Conservation (phyloP, 2,888 invertebrate species). For the Pimpla rufipes region DNA sequence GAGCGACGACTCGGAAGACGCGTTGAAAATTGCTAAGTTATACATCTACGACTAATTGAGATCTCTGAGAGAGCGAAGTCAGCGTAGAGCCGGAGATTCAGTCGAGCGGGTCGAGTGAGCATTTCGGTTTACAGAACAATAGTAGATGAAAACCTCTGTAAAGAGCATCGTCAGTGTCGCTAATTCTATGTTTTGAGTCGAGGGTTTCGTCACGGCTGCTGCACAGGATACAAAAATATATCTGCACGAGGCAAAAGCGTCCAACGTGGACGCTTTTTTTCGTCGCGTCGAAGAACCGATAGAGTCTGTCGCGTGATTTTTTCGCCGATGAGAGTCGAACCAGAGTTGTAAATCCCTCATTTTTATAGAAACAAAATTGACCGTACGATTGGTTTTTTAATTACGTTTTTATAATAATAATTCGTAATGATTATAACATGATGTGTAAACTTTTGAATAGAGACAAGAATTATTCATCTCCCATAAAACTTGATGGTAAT, state of each 20-base stretch:
- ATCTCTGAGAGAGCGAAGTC: not conserved
- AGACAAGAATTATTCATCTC: no score
- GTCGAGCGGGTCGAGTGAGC: conserved; percentile 27
- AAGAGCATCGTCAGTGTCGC: conserved; percentile 1
- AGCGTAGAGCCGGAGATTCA: conserved; percentile 37
- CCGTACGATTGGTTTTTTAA: no score
- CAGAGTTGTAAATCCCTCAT: no score
- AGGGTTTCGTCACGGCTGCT: conserved; percentile 54
- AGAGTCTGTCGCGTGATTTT: not conserved
- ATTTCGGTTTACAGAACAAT: conserved; percentile 14
- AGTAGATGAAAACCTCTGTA: conserved; percentile 1
- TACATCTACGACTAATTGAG: conserved; percentile 38
- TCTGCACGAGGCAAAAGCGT: conserved; percentile 68
- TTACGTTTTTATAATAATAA: no score
- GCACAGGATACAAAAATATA: conserved; percentile 79
- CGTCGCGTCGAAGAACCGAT: not conserved
- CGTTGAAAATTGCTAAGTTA: conserved; percentile 28
- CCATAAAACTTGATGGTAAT: no score
- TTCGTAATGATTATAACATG: no score
- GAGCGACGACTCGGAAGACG: conserved; percentile 63
- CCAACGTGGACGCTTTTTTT: not conserved
- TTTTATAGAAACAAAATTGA: no score
- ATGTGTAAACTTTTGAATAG: no score
- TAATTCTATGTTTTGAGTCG: conserved; percentile 16
- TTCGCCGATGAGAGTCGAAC: not conserved